Evolutionary conservation across 1,140 invertebrate genomes (phyloP), one percentile per base, ranked within the genome.

Genomic region (Listronotus bonariensis): DNA sequence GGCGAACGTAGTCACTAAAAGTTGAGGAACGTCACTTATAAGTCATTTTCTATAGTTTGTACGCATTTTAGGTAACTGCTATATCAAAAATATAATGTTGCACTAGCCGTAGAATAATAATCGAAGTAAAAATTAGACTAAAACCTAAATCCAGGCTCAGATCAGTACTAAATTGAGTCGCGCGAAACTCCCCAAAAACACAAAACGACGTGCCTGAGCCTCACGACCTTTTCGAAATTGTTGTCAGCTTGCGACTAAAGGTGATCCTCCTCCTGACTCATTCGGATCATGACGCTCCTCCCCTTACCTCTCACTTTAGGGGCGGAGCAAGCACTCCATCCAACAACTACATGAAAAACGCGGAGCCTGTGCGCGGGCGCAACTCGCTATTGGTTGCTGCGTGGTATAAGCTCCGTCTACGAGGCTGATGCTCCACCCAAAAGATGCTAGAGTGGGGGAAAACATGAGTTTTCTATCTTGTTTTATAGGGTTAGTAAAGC

Each of bases 401-500:
- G 68, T 76, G 42, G n/a, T 31, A 0, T 9, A 2, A 6, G n/a
- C 34, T 45, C 46, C 65, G 17, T 38, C 40, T 43, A 31, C 11
- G 4, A 51, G 64, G 65, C 52, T n/a, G 64, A 48, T 34, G 31
- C 56, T 32, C 18, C 41, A 45, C 76, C 68, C 69, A 67, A 43
- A 26, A 10, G 10, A 7, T 11, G 55, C 36, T 42, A 40, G 18
- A 52, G 61, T 58, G 61, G 69, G 72, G 70, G 56, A 51, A 52
- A 68, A 72, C 70, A 74, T 68, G 70, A 67, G 69, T 71, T 74
- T 55, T 73, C 75, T 74, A 73, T 75, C 76, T 76, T 77, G 76
- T 78, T 77, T 66, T 77, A 78, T 76, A 74, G 71, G 74, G 71
- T 72, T 73, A 73, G 71, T 68, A 67, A 68, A 74, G 72, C 77